These are phyloP conservation scores for Harpagus bidentatus DNA, from an alignment of 2,113 vertebrate genomes.

Conservation along the genomic window DNA sequence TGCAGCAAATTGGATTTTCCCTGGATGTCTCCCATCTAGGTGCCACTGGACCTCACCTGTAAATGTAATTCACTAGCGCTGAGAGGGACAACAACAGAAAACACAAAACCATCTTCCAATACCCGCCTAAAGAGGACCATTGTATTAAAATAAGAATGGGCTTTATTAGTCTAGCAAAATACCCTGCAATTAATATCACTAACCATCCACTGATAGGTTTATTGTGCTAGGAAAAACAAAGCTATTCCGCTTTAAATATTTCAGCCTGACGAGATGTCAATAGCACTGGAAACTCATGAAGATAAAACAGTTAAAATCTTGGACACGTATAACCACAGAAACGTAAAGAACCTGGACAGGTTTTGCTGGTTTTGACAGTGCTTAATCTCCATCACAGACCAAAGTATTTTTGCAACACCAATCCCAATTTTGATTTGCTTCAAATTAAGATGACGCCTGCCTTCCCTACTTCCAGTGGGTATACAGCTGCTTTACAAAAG, in stretches of 20 bases:
- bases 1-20: neutral
- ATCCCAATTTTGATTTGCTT: neutral
- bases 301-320: neutral
- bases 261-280: neutral
- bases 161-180: constrained; percentile 30
- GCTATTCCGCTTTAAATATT: neutral
- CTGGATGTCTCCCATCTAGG: neutral
- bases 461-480: neutral
- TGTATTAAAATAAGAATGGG: constrained; percentile 3
- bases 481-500: neutral
- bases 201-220: constrained; percentile 23
- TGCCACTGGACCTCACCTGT: neutral
- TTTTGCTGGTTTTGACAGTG: neutral
- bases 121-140: neutral
- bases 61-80: neutral
- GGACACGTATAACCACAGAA: neutral
- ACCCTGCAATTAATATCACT: constrained; percentile 20
- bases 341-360: neutral
- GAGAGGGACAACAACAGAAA: neutral
- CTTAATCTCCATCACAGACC: neutral
- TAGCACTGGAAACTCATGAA: neutral
- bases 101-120: neutral
- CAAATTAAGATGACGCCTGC: neutral
- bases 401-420: neutral
- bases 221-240: neutral